Evolutionary conservation across 2,113 vertebrate species (phyloP).

Genomic region (Phasianus colchicus): DNA sequence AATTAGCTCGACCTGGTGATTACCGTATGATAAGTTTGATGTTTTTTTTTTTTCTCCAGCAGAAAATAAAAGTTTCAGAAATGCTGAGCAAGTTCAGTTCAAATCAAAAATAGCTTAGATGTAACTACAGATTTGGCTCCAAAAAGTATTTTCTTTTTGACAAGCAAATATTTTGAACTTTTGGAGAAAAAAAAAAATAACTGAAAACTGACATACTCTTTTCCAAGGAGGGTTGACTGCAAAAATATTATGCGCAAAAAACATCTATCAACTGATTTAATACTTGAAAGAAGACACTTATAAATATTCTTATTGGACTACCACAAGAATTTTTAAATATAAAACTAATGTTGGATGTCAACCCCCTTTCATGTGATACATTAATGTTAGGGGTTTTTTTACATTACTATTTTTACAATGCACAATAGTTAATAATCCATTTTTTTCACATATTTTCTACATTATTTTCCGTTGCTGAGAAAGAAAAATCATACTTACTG

Average conservation of each 20-base stretch:
- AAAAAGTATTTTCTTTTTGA: not conserved
- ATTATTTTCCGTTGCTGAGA: not conserved
- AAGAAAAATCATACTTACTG: slow-evolving; percentile 83
- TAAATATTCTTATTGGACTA: not conserved
- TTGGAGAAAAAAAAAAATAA: not conserved
- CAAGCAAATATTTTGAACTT: not conserved
- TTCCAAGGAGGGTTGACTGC: not conserved
- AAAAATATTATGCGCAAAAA: not conserved
- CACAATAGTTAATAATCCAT: not conserved
- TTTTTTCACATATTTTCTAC: not conserved
- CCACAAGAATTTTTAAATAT: not conserved
- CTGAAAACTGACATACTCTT: not conserved
- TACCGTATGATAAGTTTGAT: not conserved
- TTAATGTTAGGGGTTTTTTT: not conserved
- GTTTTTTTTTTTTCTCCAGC: not conserved
- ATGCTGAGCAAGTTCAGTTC: not conserved
- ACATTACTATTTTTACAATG: not conserved
- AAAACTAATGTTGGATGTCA: not conserved
- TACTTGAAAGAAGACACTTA: not conserved
- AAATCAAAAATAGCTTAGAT: not conserved
- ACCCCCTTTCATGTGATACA: rapidly evolving
- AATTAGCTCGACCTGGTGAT: not conserved
- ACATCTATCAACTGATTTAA: not conserved
- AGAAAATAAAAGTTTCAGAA: not conserved
- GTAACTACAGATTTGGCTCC: not conserved